A percentile compares a stretch with the other conserved stretches of the same genome.
Conservation (phyloP, 2,113 vertebrate genomes). For the Rattus rattus region DNA sequence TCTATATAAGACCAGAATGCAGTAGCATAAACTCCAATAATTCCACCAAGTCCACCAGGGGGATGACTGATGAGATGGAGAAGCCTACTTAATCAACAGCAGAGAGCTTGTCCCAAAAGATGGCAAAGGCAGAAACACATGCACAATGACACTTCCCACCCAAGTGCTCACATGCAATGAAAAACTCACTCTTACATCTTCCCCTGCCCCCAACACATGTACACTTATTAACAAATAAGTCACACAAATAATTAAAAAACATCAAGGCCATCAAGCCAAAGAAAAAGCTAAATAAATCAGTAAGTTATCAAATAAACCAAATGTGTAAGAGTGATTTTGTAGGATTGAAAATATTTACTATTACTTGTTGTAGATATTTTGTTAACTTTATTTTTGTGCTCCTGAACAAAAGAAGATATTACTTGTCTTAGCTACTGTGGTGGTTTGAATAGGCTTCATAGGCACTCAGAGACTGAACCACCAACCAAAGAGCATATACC, state of each 20-base stretch:
- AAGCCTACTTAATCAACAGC: neutral
- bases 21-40: too few relatives aligned
- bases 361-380: neutral
- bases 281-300: neutral
- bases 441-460: neutral
- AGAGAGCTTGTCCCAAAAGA: neutral
- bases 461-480: too few relatives aligned
- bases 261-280: neutral
- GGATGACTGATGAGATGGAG: neutral
- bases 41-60: neutral
- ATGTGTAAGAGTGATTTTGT: neutral
- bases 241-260: neutral
- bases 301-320: neutral
- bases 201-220: neutral
- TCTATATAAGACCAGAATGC: neutral
- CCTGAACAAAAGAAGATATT: neutral
- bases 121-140: neutral
- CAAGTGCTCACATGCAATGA: neutral
- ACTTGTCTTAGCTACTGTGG: neutral
- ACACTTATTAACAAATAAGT: neutral
- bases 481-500: too few relatives aligned
- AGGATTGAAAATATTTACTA: neutral
- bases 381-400: neutral
- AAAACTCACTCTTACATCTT: neutral
- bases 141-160: rapidly evolving